phyloP scores from a whole-genome alignment of 2,797 vertebrate genomes.

The Phalanger gymnotis region DNA sequence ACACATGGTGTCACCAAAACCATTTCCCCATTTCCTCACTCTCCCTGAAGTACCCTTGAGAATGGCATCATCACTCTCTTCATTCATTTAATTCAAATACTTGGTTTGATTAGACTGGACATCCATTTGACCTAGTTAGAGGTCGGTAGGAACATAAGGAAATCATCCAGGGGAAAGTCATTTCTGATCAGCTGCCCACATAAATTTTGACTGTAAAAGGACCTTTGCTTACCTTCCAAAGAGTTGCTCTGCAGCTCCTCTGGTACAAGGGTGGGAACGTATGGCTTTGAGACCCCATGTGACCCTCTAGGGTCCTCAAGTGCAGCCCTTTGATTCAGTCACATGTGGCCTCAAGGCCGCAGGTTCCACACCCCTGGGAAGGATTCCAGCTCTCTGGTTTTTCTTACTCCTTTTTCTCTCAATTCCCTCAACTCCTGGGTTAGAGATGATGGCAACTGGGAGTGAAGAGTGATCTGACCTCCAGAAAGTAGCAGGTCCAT shows the following conservation, averaged over 20 bases:
- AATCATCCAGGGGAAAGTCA: conserved; percentile 43
- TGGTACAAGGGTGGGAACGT: not conserved
- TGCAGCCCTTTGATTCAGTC: too few relatives aligned
- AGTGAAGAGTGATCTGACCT: conserved; percentile 3
- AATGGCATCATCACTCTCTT: not conserved
- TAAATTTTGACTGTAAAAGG: not conserved
- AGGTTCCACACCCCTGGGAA: not conserved
- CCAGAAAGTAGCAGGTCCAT: not conserved
- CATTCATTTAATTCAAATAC: not conserved
- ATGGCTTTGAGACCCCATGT: too few relatives aligned
- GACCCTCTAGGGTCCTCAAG: too few relatives aligned
- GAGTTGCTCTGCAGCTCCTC: not conserved
- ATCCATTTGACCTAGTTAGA: conserved; percentile 57
- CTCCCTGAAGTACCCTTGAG: not conserved
- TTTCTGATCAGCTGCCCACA: not conserved
- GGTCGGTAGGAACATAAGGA: conserved; percentile 17
- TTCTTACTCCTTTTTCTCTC: not conserved
- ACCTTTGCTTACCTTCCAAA: not conserved
- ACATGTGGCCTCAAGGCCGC: too few relatives aligned
- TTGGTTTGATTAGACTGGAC: conserved; percentile 1
- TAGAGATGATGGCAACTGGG: not conserved
- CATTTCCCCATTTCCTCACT: not conserved
- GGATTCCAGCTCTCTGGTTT: not conserved
- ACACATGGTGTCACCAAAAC: not conserved
- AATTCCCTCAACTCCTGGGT: not conserved